Evolutionary conservation across 2,888 invertebrate species (phyloP).

Genomic region (Glaucopsyche alexis): DNA sequence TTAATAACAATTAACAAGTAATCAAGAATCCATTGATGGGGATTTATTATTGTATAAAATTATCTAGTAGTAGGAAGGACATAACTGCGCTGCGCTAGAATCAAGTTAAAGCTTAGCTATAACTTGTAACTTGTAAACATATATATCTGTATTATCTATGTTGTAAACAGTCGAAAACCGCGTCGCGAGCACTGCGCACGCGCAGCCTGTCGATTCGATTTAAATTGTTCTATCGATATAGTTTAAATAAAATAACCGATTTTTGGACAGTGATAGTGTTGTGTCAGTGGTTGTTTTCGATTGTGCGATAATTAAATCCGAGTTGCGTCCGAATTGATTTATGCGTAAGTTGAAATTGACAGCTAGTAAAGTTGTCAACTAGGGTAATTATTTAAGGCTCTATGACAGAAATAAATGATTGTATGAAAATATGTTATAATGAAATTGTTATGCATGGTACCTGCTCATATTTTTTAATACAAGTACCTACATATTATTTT

Average conservation of each 20-base stretch:
- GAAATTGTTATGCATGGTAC: neutral
- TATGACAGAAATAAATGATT: slow-evolving; percentile 15
- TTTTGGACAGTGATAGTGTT: neutral
- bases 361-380: slow-evolving; percentile 2
- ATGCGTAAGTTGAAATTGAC: slow-evolving; percentile 13
- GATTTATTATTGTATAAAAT: slow-evolving; percentile 16
- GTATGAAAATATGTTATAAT: neutral
- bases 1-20: neutral
- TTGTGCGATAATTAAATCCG: neutral
- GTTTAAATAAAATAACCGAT: slow-evolving; percentile 28
- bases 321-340: neutral
- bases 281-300: neutral
- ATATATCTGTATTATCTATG: no score
- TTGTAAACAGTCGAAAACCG: slow-evolving; percentile 71
- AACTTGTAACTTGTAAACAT: no score
- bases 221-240: neutral
- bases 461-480: no score
- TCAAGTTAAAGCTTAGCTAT: slow-evolving; percentile 20
- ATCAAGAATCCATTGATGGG: slow-evolving; percentile 8
- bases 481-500: no score
- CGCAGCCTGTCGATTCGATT: slow-evolving; percentile 48
- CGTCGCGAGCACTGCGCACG: slow-evolving; percentile 71
- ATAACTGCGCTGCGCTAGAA: neutral
- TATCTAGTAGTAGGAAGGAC: slow-evolving; percentile 7
- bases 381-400: slow-evolving; percentile 7